phyloP scores from a whole-genome alignment of 2,888 invertebrate species.

The Heliconius charithonia region DNA sequence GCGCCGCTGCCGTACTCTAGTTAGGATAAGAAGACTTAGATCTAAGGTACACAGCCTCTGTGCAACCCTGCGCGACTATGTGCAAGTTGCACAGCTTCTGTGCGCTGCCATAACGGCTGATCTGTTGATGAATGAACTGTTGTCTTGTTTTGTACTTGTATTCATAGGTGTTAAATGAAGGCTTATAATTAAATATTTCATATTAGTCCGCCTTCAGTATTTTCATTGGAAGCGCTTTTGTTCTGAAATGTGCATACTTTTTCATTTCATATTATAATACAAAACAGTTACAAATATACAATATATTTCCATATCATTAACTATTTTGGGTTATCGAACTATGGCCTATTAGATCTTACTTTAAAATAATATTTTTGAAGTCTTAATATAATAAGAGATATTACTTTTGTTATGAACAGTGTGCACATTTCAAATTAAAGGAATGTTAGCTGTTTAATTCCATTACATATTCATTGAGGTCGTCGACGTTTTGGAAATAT shows the following conservation, averaged over 20 bases:
- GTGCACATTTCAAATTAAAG: slow-evolving; percentile 8
- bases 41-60: slow-evolving; percentile 39
- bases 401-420: background rate
- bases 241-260: background rate
- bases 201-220: background rate
- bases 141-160: slow-evolving; percentile 1
- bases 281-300: too few relatives aligned
- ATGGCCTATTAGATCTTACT: too few relatives aligned
- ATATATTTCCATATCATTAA: too few relatives aligned
- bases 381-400: too few relatives aligned
- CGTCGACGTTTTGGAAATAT: background rate
- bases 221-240: slow-evolving; percentile 6
- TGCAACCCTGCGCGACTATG: slow-evolving; percentile 24
- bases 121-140: slow-evolving; percentile 9
- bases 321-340: too few relatives aligned
- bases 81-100: slow-evolving; percentile 24
- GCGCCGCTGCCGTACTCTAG: slow-evolving; percentile 21
- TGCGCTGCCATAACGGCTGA: background rate
- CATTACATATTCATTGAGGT: slow-evolving; percentile 3
- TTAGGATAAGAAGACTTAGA: slow-evolving; percentile 45
- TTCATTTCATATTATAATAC: too few relatives aligned
- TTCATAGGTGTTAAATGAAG: slow-evolving; percentile 8
- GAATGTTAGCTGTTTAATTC: slow-evolving; percentile 14
- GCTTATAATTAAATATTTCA: background rate
- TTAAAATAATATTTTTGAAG: too few relatives aligned